phyloP scores from a whole-genome alignment of 2,113 vertebrate species.

The Lonchura striata region DNA sequence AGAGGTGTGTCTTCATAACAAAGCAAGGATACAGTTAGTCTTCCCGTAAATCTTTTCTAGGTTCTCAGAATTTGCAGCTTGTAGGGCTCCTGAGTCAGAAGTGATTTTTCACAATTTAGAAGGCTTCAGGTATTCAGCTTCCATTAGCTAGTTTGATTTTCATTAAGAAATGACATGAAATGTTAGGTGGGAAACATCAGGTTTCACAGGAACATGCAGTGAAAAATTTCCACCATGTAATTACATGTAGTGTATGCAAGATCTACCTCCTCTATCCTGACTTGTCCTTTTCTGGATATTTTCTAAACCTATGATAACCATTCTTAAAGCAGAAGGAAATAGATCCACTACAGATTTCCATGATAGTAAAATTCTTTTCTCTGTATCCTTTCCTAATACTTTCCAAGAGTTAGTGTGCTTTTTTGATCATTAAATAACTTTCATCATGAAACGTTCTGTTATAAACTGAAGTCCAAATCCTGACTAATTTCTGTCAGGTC shows the following conservation, averaged over 20 bases:
- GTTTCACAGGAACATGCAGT: neutral
- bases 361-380: neutral
- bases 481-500: neutral
- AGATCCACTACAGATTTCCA: neutral
- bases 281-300: neutral
- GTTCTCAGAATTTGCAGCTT: neutral
- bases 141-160: neutral
- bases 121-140: neutral
- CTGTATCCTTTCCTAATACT: neutral
- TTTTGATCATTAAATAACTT: neutral
- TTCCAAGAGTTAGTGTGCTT: neutral
- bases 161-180: neutral
- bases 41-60: neutral
- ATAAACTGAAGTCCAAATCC: neutral
- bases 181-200: neutral
- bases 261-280: neutral
- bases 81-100: neutral
- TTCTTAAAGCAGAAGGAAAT: neutral
- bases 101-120: neutral
- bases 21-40: neutral
- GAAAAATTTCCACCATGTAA: neutral
- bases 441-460: neutral
- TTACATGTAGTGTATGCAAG: neutral
- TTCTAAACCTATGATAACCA: neutral
- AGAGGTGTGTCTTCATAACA: neutral